Conservation (phyloP, 2,888 invertebrate genomes). For the Acrocera orbiculus region DNA sequence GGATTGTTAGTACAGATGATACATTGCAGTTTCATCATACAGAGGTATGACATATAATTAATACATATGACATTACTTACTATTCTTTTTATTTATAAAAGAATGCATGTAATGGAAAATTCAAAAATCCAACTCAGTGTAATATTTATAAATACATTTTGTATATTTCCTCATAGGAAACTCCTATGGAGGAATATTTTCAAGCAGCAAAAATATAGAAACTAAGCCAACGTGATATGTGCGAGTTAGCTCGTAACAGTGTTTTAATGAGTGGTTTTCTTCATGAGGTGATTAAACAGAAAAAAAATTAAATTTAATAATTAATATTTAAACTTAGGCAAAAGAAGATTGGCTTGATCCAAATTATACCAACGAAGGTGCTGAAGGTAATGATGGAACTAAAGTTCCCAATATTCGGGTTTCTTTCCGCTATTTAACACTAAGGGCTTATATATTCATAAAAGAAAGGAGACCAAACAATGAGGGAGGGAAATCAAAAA, state of each 20-base stretch:
- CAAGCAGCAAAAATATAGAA: constrained; percentile 97
- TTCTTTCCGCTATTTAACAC: constrained; percentile 83
- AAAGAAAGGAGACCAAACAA: constrained; percentile 17
- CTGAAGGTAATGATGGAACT: constrained; percentile 96
- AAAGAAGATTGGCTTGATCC: constrained; percentile 98
- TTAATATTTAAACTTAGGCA: constrained; percentile 42
- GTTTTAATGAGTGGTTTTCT: constrained; percentile 90
- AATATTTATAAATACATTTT: too few relatives aligned
- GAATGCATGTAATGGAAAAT: too few relatives aligned
- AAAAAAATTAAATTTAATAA: too few relatives aligned
- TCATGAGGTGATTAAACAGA: constrained; percentile 43
- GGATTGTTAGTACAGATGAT: constrained; percentile 87
- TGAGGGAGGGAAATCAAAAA: too few relatives aligned
- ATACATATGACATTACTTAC: background rate
- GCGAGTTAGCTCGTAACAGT: constrained; percentile 82
- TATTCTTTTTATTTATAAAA: constrained; percentile 1
- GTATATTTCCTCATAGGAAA: constrained; percentile 51
- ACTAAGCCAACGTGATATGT: constrained; percentile 89
- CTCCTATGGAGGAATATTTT: constrained; percentile 95
- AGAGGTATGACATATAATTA: constrained; percentile 39
- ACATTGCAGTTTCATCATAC: constrained; percentile 96
- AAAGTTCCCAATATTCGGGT: constrained; percentile 96
- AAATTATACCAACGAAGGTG: constrained; percentile 88
- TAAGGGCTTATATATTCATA: constrained; percentile 77
- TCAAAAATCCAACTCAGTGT: too few relatives aligned